phyloP scores from a whole-genome alignment of 2,797 vertebrate genomes.

The Varecia variegata region DNA sequence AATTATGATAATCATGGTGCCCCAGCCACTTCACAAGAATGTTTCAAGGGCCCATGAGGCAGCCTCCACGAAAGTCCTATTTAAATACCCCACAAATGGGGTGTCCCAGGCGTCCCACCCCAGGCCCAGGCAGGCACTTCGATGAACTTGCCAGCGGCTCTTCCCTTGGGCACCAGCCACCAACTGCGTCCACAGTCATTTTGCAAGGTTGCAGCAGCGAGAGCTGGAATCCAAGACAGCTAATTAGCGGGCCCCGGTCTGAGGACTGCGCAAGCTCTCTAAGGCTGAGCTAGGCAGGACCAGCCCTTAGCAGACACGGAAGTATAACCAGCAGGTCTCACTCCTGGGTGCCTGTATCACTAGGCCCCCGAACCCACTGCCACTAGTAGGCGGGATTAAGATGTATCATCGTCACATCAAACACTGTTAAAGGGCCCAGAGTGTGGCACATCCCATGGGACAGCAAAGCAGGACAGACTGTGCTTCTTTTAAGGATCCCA shows the following conservation, averaged over 20 bases:
- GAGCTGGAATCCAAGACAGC: neutral
- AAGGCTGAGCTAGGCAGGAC: neutral
- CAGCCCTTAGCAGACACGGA: neutral
- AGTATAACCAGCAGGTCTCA: constrained; percentile 38
- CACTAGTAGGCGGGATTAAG: neutral
- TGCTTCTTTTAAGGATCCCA: neutral
- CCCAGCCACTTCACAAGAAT: constrained; percentile 30
- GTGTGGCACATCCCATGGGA: neutral
- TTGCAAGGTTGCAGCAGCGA: neutral
- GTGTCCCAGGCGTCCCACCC: neutral
- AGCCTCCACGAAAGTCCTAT: neutral
- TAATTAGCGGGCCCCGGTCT: constrained; percentile 19
- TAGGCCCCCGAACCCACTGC: constrained; percentile 39
- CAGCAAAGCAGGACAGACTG: neutral
- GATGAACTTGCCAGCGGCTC: neutral
- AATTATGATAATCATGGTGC: constrained; percentile 46
- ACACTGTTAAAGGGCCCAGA: no score
- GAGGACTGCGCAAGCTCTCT: neutral
- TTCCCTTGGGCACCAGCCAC: neutral
- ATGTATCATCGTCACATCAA: neutral
- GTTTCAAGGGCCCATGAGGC: neutral
- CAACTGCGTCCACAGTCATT: neutral
- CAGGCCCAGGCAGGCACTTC: neutral
- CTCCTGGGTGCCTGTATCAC: neutral
- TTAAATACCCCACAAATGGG: neutral